Percentiles rank a stretch among this genome's conserved stretches.
phyloP scores from a whole-genome alignment of 2,888 invertebrate species.

The Kryphioiulus occultus region DNA sequence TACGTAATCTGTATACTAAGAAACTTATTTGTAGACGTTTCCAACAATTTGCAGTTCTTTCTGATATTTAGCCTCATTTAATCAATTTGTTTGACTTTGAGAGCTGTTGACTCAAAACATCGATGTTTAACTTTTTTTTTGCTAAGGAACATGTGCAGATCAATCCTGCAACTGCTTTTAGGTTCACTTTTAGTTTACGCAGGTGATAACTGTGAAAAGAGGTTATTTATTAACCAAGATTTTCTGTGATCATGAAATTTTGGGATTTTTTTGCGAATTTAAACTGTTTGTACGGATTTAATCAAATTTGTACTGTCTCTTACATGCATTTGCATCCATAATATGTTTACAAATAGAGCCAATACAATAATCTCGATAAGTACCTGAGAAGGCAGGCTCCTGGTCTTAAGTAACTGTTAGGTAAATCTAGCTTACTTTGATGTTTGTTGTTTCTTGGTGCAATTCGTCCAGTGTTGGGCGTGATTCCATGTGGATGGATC shows the following conservation, averaged over 20 bases:
- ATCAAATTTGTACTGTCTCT: neutral
- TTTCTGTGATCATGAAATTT: neutral
- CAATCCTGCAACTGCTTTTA: too few species aligned
- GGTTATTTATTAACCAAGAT: neutral
- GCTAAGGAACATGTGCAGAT: too few species aligned
- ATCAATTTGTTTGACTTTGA: too few species aligned
- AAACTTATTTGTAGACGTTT: too few species aligned
- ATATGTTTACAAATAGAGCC: neutral
- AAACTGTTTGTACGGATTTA: too few species aligned
- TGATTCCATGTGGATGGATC: slow-evolving; percentile 73
- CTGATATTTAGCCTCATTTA: too few species aligned
- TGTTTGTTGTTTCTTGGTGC: slow-evolving; percentile 65
- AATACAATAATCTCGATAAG: neutral
- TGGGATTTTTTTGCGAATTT: neutral
- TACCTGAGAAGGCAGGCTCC: neutral
- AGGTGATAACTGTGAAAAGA: neutral
- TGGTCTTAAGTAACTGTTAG: neutral
- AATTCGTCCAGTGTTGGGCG: slow-evolving; percentile 85
- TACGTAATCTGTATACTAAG: too few species aligned
- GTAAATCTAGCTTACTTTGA: slow-evolving; percentile 49
- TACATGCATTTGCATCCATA: neutral
- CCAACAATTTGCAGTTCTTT: too few species aligned
- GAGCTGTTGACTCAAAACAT: too few species aligned
- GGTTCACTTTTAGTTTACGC: neutral
- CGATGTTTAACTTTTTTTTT: too few species aligned